phyloP scores from a whole-genome alignment of 2,888 invertebrate species.

The Tethea ocularis region DNA sequence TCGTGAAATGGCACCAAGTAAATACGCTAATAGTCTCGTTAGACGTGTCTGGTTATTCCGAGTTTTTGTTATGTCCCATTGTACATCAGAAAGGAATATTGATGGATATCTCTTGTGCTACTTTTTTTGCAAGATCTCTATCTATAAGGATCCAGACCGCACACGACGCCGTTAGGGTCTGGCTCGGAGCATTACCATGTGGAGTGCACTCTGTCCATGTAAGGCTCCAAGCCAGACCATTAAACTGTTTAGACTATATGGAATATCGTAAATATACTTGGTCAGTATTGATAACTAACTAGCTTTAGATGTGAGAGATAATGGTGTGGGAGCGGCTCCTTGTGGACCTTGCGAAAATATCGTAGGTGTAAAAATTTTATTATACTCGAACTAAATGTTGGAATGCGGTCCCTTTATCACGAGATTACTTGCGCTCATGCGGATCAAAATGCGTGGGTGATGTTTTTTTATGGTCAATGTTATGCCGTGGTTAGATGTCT shows the following conservation, averaged over 20 bases:
- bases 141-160: conserved; percentile 43
- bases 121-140: conserved; percentile 45
- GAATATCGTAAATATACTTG: not conserved
- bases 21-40: conserved; percentile 12
- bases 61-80: not conserved
- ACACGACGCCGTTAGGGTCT: conserved; percentile 41
- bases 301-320: conserved; percentile 31
- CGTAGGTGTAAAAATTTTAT: conserved; percentile 39
- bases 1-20: conserved; percentile 53
- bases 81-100: conserved; percentile 5
- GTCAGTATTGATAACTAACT: not conserved
- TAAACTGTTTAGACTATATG: conserved; percentile 16
- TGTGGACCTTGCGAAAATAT: conserved; percentile 43
- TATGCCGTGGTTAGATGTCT: not conserved
- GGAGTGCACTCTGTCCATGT: conserved; percentile 27
- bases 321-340: conserved; percentile 41
- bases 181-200: conserved; percentile 4
- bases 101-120: conserved; percentile 22
- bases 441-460: conserved; percentile 35
- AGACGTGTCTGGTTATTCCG: conserved; percentile 7
- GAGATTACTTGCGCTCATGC: conserved; percentile 31
- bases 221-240: conserved; percentile 26
- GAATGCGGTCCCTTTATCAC: conserved; percentile 41
- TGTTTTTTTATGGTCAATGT: conserved; percentile 24
- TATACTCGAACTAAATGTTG: conserved; percentile 16